Conservation (phyloP, 2,113 vertebrate genomes). For the Xiphorhynchus elegans region DNA sequence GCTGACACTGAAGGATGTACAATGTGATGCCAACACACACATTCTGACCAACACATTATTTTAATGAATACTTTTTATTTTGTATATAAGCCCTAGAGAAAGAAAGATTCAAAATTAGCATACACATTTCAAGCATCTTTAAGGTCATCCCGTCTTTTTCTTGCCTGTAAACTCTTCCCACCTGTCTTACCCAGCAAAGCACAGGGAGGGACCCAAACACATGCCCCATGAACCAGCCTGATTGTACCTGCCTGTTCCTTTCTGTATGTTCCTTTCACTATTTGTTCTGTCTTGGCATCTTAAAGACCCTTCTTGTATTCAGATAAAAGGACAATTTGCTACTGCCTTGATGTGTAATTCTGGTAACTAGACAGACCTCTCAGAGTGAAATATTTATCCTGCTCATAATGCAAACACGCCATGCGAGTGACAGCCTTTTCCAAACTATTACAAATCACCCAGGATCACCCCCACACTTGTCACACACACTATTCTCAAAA, state of each 20-base stretch:
- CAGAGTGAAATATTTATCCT: constrained; percentile 12
- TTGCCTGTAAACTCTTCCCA: not conserved
- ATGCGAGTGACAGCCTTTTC: not conserved
- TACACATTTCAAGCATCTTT: not conserved
- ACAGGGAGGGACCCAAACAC: not conserved
- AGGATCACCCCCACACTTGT: not conserved
- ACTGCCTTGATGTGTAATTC: not conserved
- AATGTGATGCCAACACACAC: accelerated
- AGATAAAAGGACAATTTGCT: not conserved
- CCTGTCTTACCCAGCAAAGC: not conserved
- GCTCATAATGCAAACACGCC: not conserved
- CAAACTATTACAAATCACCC: not conserved
- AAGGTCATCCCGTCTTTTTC: not conserved
- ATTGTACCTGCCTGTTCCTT: not conserved
- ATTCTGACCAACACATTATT: not conserved
- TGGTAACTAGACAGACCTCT: not conserved
- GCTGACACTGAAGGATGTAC: accelerated
- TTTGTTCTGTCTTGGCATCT: not conserved
- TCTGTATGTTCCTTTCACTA: not conserved
- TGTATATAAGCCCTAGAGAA: not conserved
- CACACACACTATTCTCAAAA: not conserved
- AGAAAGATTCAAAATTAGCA: not conserved
- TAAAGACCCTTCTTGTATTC: not conserved
- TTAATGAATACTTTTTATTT: not conserved
- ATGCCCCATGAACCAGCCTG: not conserved